Conservation (phyloP, 2,797 vertebrate species). For the Rhabdophis nuchalis region DNA sequence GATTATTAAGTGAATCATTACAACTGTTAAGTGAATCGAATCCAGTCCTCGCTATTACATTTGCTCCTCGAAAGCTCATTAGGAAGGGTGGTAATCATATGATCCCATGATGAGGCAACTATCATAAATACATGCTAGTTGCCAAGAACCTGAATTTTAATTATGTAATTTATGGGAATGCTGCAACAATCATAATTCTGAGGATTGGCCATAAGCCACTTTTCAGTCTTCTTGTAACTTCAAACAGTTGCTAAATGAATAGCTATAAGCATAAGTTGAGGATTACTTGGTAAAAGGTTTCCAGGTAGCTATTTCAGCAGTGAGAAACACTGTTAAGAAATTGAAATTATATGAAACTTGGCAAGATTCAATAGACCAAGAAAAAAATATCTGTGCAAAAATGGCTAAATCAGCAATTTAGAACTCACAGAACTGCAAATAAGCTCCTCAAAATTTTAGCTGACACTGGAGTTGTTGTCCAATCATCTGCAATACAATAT, state of each 20-base stretch:
- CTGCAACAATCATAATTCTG: too few relatives aligned
- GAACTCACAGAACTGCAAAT: not conserved
- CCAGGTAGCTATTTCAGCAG: not conserved
- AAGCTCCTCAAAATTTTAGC: not conserved
- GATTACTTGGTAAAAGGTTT: not conserved
- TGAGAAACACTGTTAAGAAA: not conserved
- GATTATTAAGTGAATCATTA: not conserved
- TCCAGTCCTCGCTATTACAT: not conserved
- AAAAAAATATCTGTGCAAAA: not conserved
- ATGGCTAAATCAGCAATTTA: not conserved
- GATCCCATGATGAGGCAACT: not conserved
- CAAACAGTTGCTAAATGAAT: not conserved
- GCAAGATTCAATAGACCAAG: not conserved
- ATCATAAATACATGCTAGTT: not conserved
- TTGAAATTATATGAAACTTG: not conserved
- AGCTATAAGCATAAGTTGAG: not conserved
- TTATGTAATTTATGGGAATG: too few relatives aligned
- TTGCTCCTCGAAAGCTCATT: not conserved
- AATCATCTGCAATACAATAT: not conserved
- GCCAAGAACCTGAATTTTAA: too few relatives aligned
- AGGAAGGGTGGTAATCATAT: not conserved
- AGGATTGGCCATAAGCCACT: too few relatives aligned
- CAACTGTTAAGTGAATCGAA: not conserved
- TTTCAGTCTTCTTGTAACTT: too few relatives aligned
- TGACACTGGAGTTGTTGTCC: not conserved